Evolutionary conservation across 2,888 invertebrate species (phyloP).

Genomic region (Brachypalpus laphriformis): DNA sequence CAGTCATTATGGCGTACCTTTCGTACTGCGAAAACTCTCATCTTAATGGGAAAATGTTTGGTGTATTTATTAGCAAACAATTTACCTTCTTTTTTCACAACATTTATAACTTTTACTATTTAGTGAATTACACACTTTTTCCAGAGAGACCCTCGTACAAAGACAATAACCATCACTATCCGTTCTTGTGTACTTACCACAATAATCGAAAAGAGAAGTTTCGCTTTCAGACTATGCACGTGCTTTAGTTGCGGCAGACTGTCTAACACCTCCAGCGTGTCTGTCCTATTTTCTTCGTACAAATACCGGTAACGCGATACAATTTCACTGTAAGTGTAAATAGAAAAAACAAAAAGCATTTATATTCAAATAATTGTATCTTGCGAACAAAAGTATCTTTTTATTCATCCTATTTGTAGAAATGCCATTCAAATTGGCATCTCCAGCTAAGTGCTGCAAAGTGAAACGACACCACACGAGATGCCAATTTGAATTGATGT

Average conservation of each 20-base stretch:
- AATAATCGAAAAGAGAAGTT: slow-evolving; percentile 97
- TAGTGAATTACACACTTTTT: slow-evolving; percentile 1
- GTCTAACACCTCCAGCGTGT: slow-evolving; percentile 93
- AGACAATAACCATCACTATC: slow-evolving; percentile 35
- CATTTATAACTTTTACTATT: too few relatives aligned
- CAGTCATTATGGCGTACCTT: too few relatives aligned
- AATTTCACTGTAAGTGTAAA: slow-evolving; percentile 84
- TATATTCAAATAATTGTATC: background rate
- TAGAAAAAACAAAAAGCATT: background rate
- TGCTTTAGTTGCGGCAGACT: slow-evolving; percentile 91
- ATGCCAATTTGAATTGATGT: slow-evolving; percentile 54
- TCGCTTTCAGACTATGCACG: slow-evolving; percentile 94
- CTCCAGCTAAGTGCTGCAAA: slow-evolving; percentile 15
- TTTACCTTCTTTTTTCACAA: too few relatives aligned
- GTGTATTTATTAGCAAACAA: background rate
- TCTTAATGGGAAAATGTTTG: slow-evolving; percentile 3
- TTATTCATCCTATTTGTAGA: background rate
- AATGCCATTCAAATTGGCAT: slow-evolving; percentile 36
- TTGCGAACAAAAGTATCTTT: slow-evolving; percentile 1
- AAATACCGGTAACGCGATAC: slow-evolving; percentile 92
- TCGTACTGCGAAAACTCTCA: background rate
- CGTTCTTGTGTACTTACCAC: slow-evolving; percentile 88
- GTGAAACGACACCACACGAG: slow-evolving; percentile 20
- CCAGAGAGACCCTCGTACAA: slow-evolving; percentile 35
- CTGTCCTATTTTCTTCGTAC: slow-evolving; percentile 92